Evolutionary conservation across 2,797 vertebrate genomes (phyloP), one percentile per base, ranked within the genome.

Genomic region (Zenarchopterus dispar): DNA sequence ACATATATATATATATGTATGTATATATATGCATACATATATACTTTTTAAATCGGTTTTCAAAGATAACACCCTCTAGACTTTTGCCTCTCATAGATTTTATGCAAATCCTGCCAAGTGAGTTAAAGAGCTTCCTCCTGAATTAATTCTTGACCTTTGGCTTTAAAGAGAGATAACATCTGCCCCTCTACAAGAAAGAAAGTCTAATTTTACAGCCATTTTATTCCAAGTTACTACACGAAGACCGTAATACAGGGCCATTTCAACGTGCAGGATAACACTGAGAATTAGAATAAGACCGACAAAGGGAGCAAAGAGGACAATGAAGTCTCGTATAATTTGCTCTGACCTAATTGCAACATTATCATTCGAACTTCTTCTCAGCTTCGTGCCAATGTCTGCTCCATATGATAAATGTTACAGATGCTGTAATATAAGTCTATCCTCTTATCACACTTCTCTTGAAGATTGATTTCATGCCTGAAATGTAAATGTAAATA

Each of bases 141-240:
- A 89, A 89, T 90, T 86, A 92, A 92, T 90, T 86, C 78, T 81
- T 92, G 86, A 90, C 90, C 90, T 92, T 87, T 89, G 78, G 54
- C 78, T 79, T 79, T 26, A 61, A 73, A 33, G 42, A 59, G 65
- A 84, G 84, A 89, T 90, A 88, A 87, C 80, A 82, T 87, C 84
- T 86, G 79, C 75, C 74, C 77, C 58, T 62, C 69, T 68, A 75
- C 78, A 76, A 68, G 83, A 77, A 85, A 84, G 81, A 78, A 70
- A 77, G 84, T 85, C 84, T 88, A 66, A 83, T 88, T 88, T 84
- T 84, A 84, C 82, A 85, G 83, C 72, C 84, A 81, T 91, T 91
- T 88, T 88, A 80, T 85, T 80, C 64, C 62, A 70, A 80, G 77
- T 86, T 61, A 88, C 82, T 89, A 82, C 67, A 66, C 73, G 70